These are phyloP conservation scores for Myotis brandtii DNA, from an alignment of 2,113 vertebrate species.

Conservation along the genomic window DNA sequence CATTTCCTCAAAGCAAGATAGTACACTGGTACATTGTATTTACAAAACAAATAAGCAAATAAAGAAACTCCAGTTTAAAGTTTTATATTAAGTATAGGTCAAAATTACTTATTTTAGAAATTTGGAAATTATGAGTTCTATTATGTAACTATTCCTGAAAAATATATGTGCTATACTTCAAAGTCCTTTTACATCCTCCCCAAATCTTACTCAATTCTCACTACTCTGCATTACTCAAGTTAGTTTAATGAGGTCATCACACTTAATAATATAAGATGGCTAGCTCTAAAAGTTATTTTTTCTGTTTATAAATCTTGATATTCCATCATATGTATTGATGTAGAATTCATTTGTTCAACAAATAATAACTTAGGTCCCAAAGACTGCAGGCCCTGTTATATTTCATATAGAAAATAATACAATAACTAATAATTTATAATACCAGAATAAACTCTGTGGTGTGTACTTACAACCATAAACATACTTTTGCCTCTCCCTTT, in stretches of 20 bases:
- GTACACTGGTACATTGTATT: neutral
- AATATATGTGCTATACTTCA: neutral
- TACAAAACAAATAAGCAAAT: neutral
- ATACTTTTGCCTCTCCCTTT: neutral
- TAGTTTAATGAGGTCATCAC: neutral
- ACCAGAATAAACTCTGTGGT: too few relatives aligned
- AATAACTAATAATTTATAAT: too few relatives aligned
- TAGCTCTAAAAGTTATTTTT: neutral
- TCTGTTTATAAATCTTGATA: neutral
- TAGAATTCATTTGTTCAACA: neutral
- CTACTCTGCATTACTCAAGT: neutral
- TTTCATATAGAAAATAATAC: too few relatives aligned
- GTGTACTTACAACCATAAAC: neutral
- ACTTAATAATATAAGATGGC: neutral
- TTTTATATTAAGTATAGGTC: neutral
- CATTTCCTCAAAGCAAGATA: neutral
- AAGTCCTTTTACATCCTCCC: neutral
- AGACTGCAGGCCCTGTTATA: neutral
- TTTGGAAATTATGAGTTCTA: neutral
- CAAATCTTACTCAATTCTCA: neutral
- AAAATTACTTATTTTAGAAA: slow-evolving; percentile 16
- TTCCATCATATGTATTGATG: neutral
- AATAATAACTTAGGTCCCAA: neutral
- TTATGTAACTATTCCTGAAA: neutral
- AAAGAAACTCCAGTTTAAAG: neutral